These are phyloP conservation scores for Sebastes steindachneri DNA, from an alignment of 2,797 vertebrate species.

Conservation along the genomic window DNA sequence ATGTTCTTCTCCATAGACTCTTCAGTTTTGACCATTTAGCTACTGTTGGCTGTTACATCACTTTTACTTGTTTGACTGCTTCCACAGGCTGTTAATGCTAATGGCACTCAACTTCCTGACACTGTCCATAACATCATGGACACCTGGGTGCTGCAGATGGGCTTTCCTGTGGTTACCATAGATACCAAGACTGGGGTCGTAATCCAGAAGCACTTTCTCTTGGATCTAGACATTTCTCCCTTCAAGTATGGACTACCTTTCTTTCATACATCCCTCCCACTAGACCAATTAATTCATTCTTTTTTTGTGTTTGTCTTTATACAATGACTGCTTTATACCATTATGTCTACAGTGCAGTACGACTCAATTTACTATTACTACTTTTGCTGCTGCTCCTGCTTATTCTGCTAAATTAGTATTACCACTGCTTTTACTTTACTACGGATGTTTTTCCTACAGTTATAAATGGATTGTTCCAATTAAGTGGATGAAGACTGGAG, in stretches of 20 bases:
- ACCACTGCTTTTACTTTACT: neutral
- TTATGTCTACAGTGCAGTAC: neutral
- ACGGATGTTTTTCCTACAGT: slow-evolving; percentile 69
- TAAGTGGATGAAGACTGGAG: slow-evolving; percentile 60
- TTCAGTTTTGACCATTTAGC: neutral
- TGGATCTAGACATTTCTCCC: slow-evolving; percentile 83
- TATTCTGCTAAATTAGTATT: neutral
- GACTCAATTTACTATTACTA: neutral
- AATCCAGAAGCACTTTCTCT: slow-evolving; percentile 89
- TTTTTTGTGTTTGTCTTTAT: neutral
- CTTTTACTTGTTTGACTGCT: neutral
- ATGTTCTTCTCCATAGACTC: neutral
- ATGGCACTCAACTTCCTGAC: rapidly evolving
- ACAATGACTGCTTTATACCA: neutral
- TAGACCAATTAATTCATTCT: neutral
- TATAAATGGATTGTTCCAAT: slow-evolving; percentile 91
- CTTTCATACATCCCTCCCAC: neutral
- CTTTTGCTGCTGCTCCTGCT: neutral
- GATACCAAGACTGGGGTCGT: slow-evolving; percentile 71
- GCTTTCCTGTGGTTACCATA: slow-evolving; percentile 90
- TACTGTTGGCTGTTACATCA: neutral
- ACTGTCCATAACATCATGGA: slow-evolving; percentile 87
- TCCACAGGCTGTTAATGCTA: slow-evolving; percentile 69
- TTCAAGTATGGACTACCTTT: slow-evolving; percentile 80
- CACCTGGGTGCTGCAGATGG: slow-evolving; percentile 96